phyloP scores from a whole-genome alignment of 2,113 vertebrate genomes.

The Hippolais icterina region DNA sequence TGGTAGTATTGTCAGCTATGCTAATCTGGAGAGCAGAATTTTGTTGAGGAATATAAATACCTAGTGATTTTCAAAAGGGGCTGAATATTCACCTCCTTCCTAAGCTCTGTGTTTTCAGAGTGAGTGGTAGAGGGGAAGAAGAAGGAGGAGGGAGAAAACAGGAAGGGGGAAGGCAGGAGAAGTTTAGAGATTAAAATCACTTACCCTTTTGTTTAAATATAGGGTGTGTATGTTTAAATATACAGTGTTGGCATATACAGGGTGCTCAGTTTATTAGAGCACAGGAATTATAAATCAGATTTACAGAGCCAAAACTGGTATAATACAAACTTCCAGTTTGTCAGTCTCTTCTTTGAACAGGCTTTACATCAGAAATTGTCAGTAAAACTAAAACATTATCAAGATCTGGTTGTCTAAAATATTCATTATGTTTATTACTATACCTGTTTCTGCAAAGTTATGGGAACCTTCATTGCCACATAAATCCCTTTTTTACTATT shows the following conservation, averaged over 20 bases:
- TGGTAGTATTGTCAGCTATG: background rate
- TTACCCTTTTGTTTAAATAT: constrained; percentile 19
- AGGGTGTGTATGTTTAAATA: background rate
- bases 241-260: background rate
- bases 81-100: background rate
- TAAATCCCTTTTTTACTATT: background rate
- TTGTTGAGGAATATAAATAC: background rate
- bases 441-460: background rate
- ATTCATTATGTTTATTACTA: background rate
- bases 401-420: background rate
- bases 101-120: background rate
- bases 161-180: background rate
- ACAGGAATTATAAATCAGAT: background rate
- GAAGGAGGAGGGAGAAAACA: background rate
- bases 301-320: background rate
- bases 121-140: background rate
- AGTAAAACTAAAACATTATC: background rate
- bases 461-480: background rate
- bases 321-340: background rate
- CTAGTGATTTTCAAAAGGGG: background rate
- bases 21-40: background rate
- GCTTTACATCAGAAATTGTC: background rate
- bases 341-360: background rate
- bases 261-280: background rate
- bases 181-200: constrained; percentile 11